Percentiles rank a stretch among this genome's conserved stretches.
These are phyloP conservation scores for Morpho deidamia DNA, from an alignment of 2,888 invertebrate genomes.

Conservation along the genomic window DNA sequence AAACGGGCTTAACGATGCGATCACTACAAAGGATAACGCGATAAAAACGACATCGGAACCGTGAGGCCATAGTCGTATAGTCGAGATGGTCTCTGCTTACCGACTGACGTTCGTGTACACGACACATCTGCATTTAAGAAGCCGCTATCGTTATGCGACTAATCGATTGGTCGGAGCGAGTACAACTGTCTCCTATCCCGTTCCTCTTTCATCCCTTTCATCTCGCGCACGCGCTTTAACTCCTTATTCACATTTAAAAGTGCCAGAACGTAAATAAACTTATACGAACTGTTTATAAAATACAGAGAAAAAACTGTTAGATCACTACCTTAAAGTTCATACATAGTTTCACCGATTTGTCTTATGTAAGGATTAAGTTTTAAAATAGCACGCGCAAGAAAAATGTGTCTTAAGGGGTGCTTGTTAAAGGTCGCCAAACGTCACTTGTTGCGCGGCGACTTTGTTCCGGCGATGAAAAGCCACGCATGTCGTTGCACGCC, in stretches of 20 bases:
- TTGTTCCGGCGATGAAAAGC: conserved; percentile 62
- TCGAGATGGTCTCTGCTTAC: conserved; percentile 59
- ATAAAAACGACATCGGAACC: conserved; percentile 34
- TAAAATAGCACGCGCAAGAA: neutral
- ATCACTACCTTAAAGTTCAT: neutral
- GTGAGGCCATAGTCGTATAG: conserved; percentile 51
- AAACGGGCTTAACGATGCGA: conserved; percentile 42
- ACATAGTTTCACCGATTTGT: neutral
- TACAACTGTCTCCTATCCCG: conserved; percentile 57
- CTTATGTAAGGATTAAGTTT: neutral
- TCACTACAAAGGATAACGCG: conserved; percentile 59
- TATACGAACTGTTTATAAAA: conserved; percentile 59
- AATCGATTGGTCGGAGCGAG: conserved; percentile 78
- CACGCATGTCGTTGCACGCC: conserved; percentile 67
- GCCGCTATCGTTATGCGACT: conserved; percentile 79
- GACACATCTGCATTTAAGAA: conserved; percentile 79
- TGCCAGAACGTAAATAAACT: conserved; percentile 75
- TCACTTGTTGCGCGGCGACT: conserved; percentile 75
- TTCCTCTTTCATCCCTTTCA: conserved; percentile 51
- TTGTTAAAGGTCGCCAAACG: conserved; percentile 40
- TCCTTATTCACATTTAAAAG: conserved; percentile 60
- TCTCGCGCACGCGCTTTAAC: conserved; percentile 57
- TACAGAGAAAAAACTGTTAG: conserved; percentile 30
- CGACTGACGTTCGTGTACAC: conserved; percentile 73
- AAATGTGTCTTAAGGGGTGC: conserved; percentile 42